Conservation (phyloP, 2,113 vertebrate species). For the Galeopterus variegatus region DNA sequence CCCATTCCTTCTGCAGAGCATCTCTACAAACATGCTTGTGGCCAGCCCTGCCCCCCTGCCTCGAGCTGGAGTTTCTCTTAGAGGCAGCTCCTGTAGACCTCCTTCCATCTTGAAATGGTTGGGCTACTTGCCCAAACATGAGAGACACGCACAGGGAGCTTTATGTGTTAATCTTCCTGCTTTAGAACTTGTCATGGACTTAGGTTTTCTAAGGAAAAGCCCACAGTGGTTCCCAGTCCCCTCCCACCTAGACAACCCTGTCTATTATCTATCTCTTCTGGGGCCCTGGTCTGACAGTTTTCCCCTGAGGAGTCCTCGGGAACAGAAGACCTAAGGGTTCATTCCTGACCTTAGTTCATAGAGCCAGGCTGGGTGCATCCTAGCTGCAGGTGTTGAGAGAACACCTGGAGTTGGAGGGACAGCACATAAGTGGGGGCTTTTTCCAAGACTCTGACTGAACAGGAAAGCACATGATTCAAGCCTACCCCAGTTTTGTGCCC, state of each 20-base stretch:
- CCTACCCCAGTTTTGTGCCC: background rate
- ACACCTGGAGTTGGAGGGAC: background rate
- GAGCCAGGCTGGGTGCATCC: background rate
- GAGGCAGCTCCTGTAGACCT: background rate
- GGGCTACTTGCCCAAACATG: background rate
- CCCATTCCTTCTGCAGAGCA: background rate
- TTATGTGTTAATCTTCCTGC: background rate
- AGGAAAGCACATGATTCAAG: constrained; percentile 52
- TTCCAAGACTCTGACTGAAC: background rate
- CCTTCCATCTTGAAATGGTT: background rate
- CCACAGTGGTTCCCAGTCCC: background rate
- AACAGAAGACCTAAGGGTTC: background rate
- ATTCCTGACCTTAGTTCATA: background rate
- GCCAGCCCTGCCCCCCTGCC: background rate
- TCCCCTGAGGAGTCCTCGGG: background rate
- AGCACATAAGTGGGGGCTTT: background rate
- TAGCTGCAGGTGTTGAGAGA: background rate
- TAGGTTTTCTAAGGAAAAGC: constrained; percentile 36
- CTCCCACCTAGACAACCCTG: background rate
- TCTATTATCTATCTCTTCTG: background rate
- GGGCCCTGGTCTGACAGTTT: background rate
- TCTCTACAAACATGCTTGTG: background rate
- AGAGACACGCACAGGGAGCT: background rate
- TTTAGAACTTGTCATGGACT: constrained; percentile 16
- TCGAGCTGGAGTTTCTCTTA: background rate